A percentile compares a stretch with the other conserved stretches of the same genome.
phyloP scores from a whole-genome alignment of 2,113 vertebrate genomes.

The Laticauda laticaudata region DNA sequence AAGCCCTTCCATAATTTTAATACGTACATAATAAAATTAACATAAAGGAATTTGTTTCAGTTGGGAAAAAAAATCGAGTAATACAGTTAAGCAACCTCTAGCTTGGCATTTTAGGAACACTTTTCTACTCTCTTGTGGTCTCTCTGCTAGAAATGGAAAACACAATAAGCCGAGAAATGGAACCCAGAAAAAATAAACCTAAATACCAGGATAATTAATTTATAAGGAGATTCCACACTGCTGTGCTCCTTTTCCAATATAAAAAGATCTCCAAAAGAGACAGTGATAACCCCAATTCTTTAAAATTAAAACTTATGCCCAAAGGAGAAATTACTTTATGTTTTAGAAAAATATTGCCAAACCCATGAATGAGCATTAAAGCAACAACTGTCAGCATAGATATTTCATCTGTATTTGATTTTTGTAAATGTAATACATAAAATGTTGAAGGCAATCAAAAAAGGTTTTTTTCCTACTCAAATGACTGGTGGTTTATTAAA shows the following conservation, averaged over 20 bases:
- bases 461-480: not conserved
- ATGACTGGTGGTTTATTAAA: constrained; percentile 24
- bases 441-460: not conserved
- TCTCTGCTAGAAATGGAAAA: constrained; percentile 24
- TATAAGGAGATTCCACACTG: not conserved
- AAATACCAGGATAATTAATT: constrained; percentile 19
- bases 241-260: constrained; percentile 30
- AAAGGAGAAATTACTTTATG: not conserved
- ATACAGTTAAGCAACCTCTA: constrained; percentile 24
- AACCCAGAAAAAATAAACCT: constrained; percentile 27
- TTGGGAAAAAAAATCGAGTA: not conserved
- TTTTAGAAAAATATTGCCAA: not conserved
- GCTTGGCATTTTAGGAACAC: constrained; percentile 21
- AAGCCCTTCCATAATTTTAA: not conserved
- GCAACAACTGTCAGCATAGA: constrained; percentile 22
- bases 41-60: constrained; percentile 3
- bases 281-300: not conserved
- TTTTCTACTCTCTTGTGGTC: not conserved
- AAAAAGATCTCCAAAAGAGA: constrained; percentile 14
- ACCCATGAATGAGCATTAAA: not conserved
- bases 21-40: not conserved
- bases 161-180: constrained; percentile 13
- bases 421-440: rapidly evolving
- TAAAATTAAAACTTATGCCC: constrained; percentile 31
- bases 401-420: constrained; percentile 4